Evolutionary conservation across 1,140 invertebrate genomes (phyloP).

Genomic region (Drosophila guanche): DNA sequence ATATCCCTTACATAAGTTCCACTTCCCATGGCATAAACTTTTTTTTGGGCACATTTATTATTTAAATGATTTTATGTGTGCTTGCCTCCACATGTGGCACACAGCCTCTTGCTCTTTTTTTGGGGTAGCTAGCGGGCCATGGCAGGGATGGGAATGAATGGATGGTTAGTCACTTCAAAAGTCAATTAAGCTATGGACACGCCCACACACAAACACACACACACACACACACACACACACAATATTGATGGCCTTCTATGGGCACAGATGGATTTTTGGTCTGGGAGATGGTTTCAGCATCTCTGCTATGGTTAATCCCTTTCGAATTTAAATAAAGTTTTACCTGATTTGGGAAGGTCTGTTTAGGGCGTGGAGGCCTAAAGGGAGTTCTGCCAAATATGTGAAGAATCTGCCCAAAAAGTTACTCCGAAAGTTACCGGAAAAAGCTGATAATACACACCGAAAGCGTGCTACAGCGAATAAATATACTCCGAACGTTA

Average conservation of each 20-base stretch:
- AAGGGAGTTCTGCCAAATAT: conserved; percentile 1
- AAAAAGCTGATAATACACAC: too few species aligned
- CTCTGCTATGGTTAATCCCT: conserved; percentile 52
- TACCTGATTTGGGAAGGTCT: conserved; percentile 51
- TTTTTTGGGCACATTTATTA: conserved; percentile 63
- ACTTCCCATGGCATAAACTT: conserved; percentile 58
- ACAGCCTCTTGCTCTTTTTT: too few species aligned
- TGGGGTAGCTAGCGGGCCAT: too few species aligned
- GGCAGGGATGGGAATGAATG: conserved; percentile 13
- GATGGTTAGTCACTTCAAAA: conserved; percentile 72
- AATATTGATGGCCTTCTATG: conserved; percentile 32
- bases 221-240: conserved; percentile 3
- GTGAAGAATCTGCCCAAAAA: too few species aligned
- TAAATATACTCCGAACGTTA: too few species aligned
- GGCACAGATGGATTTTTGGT: not conserved
- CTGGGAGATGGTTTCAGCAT: conserved; percentile 4
- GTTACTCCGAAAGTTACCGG: too few species aligned
- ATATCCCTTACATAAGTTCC: conserved; percentile 16
- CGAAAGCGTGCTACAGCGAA: too few species aligned
- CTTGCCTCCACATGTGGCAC: conserved; percentile 15
- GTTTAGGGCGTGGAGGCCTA: too few species aligned
- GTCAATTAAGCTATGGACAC: conserved; percentile 66
- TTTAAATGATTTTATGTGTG: conserved; percentile 73
- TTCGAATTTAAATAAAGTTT: conserved; percentile 82
- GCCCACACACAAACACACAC: conserved; percentile 3